phyloP scores from a whole-genome alignment of 2,113 vertebrate species.

The Meles meles region DNA sequence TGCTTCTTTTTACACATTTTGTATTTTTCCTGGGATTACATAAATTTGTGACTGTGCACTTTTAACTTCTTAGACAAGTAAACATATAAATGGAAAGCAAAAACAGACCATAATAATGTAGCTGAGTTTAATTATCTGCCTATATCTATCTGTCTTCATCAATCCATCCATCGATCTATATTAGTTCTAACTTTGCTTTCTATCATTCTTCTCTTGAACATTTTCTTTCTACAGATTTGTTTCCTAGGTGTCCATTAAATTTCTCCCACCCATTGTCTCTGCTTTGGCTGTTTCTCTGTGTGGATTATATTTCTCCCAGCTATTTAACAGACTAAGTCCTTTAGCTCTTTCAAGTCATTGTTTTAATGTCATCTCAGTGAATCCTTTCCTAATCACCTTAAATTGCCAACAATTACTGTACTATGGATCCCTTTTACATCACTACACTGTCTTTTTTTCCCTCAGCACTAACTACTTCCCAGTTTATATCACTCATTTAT shows the following conservation, averaged over 20 bases:
- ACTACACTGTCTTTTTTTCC: not conserved
- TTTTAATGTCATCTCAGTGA: not conserved
- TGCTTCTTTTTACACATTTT: not conserved
- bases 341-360: not conserved
- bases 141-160: not conserved
- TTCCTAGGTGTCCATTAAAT: not conserved
- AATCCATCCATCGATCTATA: not conserved
- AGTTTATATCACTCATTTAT: not conserved
- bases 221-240: not conserved
- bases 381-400: not conserved
- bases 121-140: not conserved
- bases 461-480: not conserved
- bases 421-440: not conserved
- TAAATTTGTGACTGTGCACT: not conserved
- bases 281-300: not conserved
- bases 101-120: not conserved
- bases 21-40: not conserved
- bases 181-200: not conserved
- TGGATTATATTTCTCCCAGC: not conserved
- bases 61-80: not conserved
- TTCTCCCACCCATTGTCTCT: not conserved
- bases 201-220: not conserved
- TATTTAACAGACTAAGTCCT: not conserved
- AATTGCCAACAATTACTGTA: not conserved
- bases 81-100: not conserved